Evolutionary conservation across 2,797 vertebrate species (phyloP).

Genomic region (Myotis vivesi): DNA sequence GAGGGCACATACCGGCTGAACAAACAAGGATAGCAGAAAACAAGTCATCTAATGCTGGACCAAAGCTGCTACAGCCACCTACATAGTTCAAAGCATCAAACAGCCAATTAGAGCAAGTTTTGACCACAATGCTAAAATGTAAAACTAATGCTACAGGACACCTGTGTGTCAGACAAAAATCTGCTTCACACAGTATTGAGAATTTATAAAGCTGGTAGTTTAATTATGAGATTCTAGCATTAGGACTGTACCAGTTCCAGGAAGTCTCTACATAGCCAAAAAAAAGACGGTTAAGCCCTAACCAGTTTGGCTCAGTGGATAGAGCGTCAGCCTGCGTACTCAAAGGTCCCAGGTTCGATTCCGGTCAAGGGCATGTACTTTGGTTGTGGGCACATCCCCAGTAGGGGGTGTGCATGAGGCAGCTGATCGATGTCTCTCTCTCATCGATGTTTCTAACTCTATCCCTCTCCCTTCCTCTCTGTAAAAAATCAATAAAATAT

Average conservation of each 20-base stretch:
- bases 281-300: background rate
- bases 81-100: slow-evolving; percentile 6
- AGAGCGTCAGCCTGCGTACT: too few species aligned
- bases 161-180: background rate
- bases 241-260: background rate
- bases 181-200: background rate
- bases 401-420: too few species aligned
- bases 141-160: background rate
- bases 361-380: too few species aligned
- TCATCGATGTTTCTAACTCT: too few species aligned
- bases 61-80: background rate
- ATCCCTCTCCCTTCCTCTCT: too few species aligned
- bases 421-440: too few species aligned
- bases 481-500: too few species aligned
- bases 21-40: background rate
- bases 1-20: background rate
- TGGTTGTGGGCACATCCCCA: too few species aligned
- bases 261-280: background rate
- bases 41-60: background rate
- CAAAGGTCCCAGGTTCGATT: too few species aligned
- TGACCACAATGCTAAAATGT: background rate
- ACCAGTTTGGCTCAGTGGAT: too few species aligned
- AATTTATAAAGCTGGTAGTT: background rate
- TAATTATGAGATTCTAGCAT: background rate
- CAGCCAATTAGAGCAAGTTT: background rate